phyloP scores from a whole-genome alignment of 1,140 invertebrate genomes.

The Ceratitis capitata region DNA sequence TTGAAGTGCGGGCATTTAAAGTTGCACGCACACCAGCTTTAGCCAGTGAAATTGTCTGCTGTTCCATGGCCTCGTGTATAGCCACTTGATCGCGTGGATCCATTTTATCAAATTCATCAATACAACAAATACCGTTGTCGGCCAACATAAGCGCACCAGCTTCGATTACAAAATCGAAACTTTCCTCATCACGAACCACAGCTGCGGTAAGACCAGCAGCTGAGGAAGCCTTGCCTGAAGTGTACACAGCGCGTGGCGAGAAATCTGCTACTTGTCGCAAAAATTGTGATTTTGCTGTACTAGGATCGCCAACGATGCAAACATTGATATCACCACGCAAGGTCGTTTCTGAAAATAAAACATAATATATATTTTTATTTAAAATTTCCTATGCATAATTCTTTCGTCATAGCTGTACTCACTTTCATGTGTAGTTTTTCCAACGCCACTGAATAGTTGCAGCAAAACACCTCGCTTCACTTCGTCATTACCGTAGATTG shows the following conservation, averaged over 20 bases:
- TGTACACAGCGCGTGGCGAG: slow-evolving; percentile 95
- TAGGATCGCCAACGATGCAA: slow-evolving; percentile 98
- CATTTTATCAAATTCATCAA: slow-evolving; percentile 99
- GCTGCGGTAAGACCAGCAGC: slow-evolving; percentile 98
- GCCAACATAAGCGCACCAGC: slow-evolving; percentile 99
- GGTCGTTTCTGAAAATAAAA: slow-evolving; percentile 68
- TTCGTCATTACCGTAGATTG: slow-evolving; percentile 98
- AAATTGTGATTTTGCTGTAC: slow-evolving; percentile 98
- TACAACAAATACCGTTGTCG: slow-evolving; percentile 99
- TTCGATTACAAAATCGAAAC: slow-evolving; percentile 98
- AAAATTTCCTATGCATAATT: neutral
- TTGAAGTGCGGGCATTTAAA: slow-evolving; percentile 96
- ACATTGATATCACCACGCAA: slow-evolving; percentile 97
- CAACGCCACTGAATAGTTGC: slow-evolving; percentile 98
- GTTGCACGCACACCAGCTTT: slow-evolving; percentile 98
- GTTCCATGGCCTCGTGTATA: slow-evolving; percentile 99
- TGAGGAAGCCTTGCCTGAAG: slow-evolving; percentile 97
- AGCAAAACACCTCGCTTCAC: slow-evolving; percentile 94
- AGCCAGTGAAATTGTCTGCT: slow-evolving; percentile 98
- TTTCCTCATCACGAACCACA: slow-evolving; percentile 97
- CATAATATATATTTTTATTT: neutral
- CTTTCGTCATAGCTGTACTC: slow-evolving; percentile 42
- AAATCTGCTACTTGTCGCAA: slow-evolving; percentile 97
- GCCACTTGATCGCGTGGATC: slow-evolving; percentile 97
- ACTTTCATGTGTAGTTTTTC: slow-evolving; percentile 93